These are phyloP conservation scores for Sogatella furcifera DNA, from an alignment of 1,140 invertebrate species.

Conservation along the genomic window DNA sequence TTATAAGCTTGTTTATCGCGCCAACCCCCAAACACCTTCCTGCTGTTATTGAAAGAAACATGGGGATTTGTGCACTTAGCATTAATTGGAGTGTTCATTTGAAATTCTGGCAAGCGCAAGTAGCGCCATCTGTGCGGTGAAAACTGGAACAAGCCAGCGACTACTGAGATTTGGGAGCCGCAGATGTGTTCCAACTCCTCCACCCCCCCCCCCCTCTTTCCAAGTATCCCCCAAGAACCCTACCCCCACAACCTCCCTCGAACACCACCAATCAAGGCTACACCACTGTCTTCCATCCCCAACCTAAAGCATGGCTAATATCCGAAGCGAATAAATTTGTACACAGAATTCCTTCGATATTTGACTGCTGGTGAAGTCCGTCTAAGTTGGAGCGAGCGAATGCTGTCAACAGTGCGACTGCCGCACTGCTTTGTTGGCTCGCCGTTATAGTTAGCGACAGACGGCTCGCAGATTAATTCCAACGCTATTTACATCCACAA, in stretches of 20 bases:
- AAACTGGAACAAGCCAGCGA: neutral
- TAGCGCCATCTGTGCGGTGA: neutral
- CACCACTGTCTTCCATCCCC: neutral
- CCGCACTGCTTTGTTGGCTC: too few species aligned
- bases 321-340: neutral
- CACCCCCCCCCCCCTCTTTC: neutral
- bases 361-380: neutral
- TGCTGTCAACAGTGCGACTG: too few species aligned
- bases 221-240: too few species aligned
- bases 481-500: too few species aligned
- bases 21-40: too few species aligned
- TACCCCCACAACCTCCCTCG: neutral
- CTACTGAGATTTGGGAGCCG: neutral
- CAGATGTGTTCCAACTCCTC: neutral
- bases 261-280: too few species aligned
- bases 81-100: constrained; percentile 1
- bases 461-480: too few species aligned
- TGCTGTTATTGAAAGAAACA: neutral
- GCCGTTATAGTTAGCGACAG: too few species aligned
- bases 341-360: neutral
- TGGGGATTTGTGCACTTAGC: neutral
- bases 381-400: too few species aligned
- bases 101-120: neutral
- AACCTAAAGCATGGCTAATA: neutral
- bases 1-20: too few species aligned